These are phyloP conservation scores for Rosalia funebris DNA, from an alignment of 2,888 invertebrate genomes.

Conservation along the genomic window DNA sequence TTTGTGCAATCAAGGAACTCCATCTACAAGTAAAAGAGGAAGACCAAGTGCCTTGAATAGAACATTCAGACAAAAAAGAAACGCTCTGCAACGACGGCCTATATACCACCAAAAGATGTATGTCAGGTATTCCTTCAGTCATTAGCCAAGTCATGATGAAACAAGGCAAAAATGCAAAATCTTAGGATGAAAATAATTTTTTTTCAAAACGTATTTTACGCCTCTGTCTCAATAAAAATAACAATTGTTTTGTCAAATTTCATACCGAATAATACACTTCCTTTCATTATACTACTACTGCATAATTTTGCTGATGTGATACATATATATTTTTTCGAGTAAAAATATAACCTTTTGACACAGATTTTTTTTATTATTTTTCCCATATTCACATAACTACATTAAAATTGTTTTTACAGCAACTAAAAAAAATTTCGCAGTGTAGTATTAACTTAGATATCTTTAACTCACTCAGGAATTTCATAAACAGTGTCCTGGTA, in stretches of 20 bases:
- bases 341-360: neutral
- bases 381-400: neutral
- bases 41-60: constrained; percentile 28
- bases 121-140: constrained; percentile 17
- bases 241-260: constrained; percentile 20
- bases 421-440: constrained; percentile 8
- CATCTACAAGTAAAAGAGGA: constrained; percentile 31
- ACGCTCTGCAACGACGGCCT: constrained; percentile 18
- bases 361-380: neutral
- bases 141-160: constrained; percentile 10
- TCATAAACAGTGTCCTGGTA: too few relatives aligned
- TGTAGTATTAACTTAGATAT: neutral
- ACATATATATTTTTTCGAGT: constrained; percentile 4
- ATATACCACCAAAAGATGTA: constrained; percentile 29
- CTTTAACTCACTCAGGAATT: too few relatives aligned
- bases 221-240: constrained; percentile 18
- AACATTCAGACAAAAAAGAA: constrained; percentile 25
- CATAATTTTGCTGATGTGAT: constrained; percentile 10
- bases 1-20: too few relatives aligned
- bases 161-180: constrained; percentile 11
- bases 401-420: neutral
- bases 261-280: constrained; percentile 6
- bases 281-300: neutral
- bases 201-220: constrained; percentile 22
- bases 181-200: constrained; percentile 11